Base-by-base conservation (phyloP, 2,113 vertebrate species). In the Cephalopholis sonnerati region DNA sequence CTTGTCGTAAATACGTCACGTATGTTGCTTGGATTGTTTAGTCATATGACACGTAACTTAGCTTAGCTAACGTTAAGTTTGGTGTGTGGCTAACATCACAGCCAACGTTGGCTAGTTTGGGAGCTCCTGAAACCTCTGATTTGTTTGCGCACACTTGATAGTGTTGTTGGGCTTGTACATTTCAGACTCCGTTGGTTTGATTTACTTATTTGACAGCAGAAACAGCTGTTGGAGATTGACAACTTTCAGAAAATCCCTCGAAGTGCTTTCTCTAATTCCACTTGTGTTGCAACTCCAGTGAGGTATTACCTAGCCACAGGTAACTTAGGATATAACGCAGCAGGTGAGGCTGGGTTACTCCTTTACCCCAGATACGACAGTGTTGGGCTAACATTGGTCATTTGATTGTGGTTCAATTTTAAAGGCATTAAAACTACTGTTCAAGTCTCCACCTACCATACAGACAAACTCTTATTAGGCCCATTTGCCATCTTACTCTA, bases 31-130 rank as follows among this genome's bases (percentile, higher is more conserved):
- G n/a, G 32, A 25, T 25, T 57, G 77, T 87, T 87, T 84, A 54
- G 50, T 63, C 48, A 36, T 71, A 74, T 87, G 84, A 94, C 90
- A 91, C 92, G 87, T 90, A 94, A 91, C 77, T 92, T 92, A 80
- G 71, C 83, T 48, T 15, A 32, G 91, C 87, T 85, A 74, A 71
- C 72, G 80, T 88, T 20, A 91, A 93, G 81, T 91, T 91, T 86
- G 66, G 46, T 83, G 80, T 79, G 82, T 16, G n/a, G 91, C 89
- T 91, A 89, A 87, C 81, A 55, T 69, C 25, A 32, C 51, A 85
- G 82, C 39, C 50, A 79, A 59, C 79, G 81, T 39, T 70, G 77
- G 65, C 36, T 81, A 18, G 39, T 17, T 32, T 72, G 41, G 10
- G 61, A 67, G 62, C 73, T 63, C 13, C 53, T 50, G 11, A 58